A percentile compares a stretch with the other conserved stretches of the same genome.
phyloP scores from a whole-genome alignment of 2,888 invertebrate species.

The Adela reaumurella region DNA sequence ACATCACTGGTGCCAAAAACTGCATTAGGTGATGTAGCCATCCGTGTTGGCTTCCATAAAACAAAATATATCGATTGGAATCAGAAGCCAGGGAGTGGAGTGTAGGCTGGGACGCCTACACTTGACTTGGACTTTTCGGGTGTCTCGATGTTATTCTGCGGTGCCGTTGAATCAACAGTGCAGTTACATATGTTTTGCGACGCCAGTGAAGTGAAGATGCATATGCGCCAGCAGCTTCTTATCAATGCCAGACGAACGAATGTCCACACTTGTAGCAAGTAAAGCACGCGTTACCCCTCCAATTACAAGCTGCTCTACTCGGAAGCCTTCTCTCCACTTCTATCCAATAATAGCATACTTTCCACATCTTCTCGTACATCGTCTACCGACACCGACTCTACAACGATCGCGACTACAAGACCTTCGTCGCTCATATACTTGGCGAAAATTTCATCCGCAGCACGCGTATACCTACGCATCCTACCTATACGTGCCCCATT shows the following conservation, averaged over 20 bases:
- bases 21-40: no score
- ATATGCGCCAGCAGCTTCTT: neutral
- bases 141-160: neutral
- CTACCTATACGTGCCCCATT: no score
- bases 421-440: conserved; percentile 12
- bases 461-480: no score
- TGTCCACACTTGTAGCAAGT: neutral
- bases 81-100: neutral
- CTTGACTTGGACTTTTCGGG: neutral
- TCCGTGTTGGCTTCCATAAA: no score
- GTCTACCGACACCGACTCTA: conserved; percentile 15
- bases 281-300: conserved; percentile 4
- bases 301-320: conserved; percentile 5
- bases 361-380: neutral
- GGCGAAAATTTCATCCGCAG: no score
- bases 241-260: neutral
- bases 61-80: neutral
- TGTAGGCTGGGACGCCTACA: neutral
- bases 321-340: neutral
- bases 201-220: conserved; percentile 1
- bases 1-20: no score
- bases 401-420: conserved; percentile 12
- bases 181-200: conserved; percentile 9
- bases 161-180: no score
- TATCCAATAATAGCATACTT: conserved; percentile 1